A percentile compares a stretch with the other conserved stretches of the same genome.
phyloP scores from a whole-genome alignment of 2,797 vertebrate genomes.

The Pangasius mekongensis region DNA sequence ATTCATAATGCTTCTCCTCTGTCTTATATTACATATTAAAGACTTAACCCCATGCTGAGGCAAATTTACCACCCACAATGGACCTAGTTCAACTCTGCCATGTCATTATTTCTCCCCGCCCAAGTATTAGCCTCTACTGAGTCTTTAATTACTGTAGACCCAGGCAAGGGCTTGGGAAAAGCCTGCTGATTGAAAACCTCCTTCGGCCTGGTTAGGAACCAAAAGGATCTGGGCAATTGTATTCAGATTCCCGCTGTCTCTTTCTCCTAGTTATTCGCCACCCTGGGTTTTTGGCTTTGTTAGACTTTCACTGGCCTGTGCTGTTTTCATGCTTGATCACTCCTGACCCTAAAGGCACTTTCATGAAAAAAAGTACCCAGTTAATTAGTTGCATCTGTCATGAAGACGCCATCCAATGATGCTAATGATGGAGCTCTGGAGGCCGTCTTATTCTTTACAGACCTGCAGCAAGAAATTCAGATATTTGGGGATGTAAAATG shows the following conservation, averaged over 20 bases:
- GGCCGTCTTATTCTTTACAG: constrained; percentile 9
- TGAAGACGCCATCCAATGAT: constrained; percentile 6
- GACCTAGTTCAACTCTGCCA: constrained; percentile 50
- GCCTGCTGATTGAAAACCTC: constrained; percentile 18
- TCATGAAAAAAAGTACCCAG: constrained; percentile 1
- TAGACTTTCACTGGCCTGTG: constrained; percentile 19
- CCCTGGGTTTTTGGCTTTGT: constrained; percentile 23
- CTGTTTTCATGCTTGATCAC: constrained; percentile 14
- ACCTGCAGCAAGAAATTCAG: constrained; percentile 8
- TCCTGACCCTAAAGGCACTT: constrained; percentile 10
- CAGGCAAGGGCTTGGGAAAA: constrained; percentile 37
- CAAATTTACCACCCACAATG: constrained; percentile 45
- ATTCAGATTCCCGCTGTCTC: constrained; percentile 21
- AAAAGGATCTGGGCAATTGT: constrained; percentile 27
- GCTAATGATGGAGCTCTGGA: constrained; percentile 5
- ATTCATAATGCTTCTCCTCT: constrained; percentile 55
- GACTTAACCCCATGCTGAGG: constrained; percentile 50
- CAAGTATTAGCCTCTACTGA: constrained; percentile 38
- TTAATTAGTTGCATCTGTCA: constrained; percentile 23
- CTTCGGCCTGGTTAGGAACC: constrained; percentile 1
- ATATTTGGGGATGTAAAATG: constrained; percentile 20
- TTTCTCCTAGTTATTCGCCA: constrained; percentile 26
- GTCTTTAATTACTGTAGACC: constrained; percentile 44
- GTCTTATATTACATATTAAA: constrained; percentile 26
- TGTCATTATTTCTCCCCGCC: constrained; percentile 42